Base-by-base conservation (phyloP, 2,797 vertebrate species). In the Momotus momota region DNA sequence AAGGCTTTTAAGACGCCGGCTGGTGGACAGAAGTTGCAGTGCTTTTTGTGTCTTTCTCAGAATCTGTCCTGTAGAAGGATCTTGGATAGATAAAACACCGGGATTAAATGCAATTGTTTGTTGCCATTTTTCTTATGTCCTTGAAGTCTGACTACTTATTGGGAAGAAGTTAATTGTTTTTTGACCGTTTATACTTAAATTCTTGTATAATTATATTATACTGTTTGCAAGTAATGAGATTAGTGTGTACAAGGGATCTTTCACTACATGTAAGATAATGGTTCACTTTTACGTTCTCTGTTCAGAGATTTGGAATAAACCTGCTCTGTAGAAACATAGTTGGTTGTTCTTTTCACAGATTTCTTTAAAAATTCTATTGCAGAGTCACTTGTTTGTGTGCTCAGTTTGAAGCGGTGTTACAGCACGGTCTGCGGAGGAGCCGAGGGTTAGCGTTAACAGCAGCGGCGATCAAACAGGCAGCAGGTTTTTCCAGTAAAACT, bases 351-450 rank as follows among this genome's bases (percentile, higher is more conserved):
- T 74, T 91, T 58, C 23, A 38, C 31, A 1, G 29, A 6, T 33
- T 92, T 94, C 17, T 26, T 57, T 33, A 45, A 51, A 75, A 81
- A 10, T 95, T 95, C 81, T 95, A n/a, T 97, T 89, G 82, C 98
- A 99, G 99, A 96, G 99, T 99, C 65, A 99, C 99, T 90, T 99
- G 99, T 93, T 97, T 99, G 78, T 99, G 99, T 41, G 99, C 99
- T 93, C 99, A 99, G 98, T 99, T 99, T 91, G 99, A 99, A 96
- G 98, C 98, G 0, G 99, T 99, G 89, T 97, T 99, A 83, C 99
- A 99, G 98, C 99, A 99, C 20, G 99, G 99, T 60, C 98, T 99
- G 98, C 99, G 98, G 98, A 99, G 99, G 97, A 99, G 98, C 89
- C 97, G 99, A 41, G 99, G 99, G 11, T 93, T 99, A 83, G 99